Evolutionary conservation across 2,888 invertebrate species (phyloP).

Genomic region (Malacosoma neustria): DNA sequence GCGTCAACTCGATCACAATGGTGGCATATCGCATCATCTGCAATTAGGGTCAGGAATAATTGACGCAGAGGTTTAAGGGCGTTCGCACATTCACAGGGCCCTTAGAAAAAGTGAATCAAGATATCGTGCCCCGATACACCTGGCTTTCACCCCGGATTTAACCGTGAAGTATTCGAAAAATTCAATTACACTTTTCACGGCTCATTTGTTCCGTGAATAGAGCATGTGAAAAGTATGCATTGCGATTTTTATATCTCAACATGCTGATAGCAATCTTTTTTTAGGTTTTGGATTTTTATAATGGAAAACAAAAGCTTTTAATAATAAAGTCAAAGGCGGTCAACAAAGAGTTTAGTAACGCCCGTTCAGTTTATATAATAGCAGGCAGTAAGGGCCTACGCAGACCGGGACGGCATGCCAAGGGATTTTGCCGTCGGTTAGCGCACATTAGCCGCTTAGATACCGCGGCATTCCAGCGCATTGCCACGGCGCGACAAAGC

Average conservation of each 20-base stretch:
- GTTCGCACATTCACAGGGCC: constrained; percentile 40
- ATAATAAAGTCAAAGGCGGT: no score
- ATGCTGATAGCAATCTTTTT: constrained; percentile 27
- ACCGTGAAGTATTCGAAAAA: constrained; percentile 45
- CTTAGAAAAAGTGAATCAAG: constrained; percentile 56
- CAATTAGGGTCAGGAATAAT: constrained; percentile 72
- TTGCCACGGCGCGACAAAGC: no score
- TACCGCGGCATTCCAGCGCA: no score
- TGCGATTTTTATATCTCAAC: constrained; percentile 32
- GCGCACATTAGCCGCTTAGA: no score
- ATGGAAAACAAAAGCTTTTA: no score
- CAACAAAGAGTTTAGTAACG: no score
- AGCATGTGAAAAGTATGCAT: constrained; percentile 26
- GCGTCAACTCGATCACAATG: constrained; percentile 58
- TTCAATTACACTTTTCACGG: constrained; percentile 53
- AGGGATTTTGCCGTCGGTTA: no score
- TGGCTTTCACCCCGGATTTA: constrained; percentile 54
- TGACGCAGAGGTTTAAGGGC: constrained; percentile 64
- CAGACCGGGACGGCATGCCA: no score
- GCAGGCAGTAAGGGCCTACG: no score
- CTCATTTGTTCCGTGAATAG: constrained; percentile 48
- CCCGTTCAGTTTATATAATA: no score
- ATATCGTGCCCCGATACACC: constrained; percentile 63
- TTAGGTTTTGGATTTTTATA: no score
- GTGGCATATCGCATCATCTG: constrained; percentile 64